Base-by-base conservation (phyloP, 1,140 invertebrate species). In the Lepidurus couesii region DNA sequence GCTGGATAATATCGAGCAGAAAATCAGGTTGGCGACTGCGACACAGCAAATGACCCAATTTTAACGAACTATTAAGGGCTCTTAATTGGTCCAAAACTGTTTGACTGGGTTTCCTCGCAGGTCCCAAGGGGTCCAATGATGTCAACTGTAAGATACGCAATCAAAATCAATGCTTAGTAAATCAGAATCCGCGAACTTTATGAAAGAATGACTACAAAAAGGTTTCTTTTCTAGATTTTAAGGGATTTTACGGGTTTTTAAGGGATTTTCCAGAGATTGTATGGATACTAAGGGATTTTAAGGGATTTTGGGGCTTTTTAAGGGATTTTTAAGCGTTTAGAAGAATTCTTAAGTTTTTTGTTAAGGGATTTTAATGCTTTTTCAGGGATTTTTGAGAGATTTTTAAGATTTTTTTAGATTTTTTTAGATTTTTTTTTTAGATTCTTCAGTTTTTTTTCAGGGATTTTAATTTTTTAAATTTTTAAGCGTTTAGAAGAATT, bases 41-140 rank as follows among this genome's bases (percentile, higher is more conserved):
- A 84, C 96, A 98, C 78, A 98, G 86, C 81, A 96, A 87, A 84
- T 96, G 93, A n/a, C 96, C 95, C 44, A 98, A 86, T 78, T 92
- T 90, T 80, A 95, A 89, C 11, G 89, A 89, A 26, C 90, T 87
- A 85, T 95, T 97, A 1, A 96, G 84, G 7, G 87, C 85, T 84
- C 92, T 90, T n/a, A 98, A 85, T 81, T 94, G 90, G 53, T 97
- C 95, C 8, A 97, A 83, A 9, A 96, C 87, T 0, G 87, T 84
- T 11, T 86, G 85, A 0, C 96, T 94, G 0, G 96, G 95, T 80
- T 90, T 89, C 43, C 96, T 87, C 0, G 93, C 89, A 11, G 90
- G 89, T 0, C 95, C 95, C 80, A 89, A 88, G 0, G 96, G 95
- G 82, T 96, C 94, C 87, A 98, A 90, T 10, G 91, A 87, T 78